Evolutionary conservation across 2,888 invertebrate species (phyloP), one percentile per base, ranked within the genome.

Genomic region (Limnephilus rhombicus): DNA sequence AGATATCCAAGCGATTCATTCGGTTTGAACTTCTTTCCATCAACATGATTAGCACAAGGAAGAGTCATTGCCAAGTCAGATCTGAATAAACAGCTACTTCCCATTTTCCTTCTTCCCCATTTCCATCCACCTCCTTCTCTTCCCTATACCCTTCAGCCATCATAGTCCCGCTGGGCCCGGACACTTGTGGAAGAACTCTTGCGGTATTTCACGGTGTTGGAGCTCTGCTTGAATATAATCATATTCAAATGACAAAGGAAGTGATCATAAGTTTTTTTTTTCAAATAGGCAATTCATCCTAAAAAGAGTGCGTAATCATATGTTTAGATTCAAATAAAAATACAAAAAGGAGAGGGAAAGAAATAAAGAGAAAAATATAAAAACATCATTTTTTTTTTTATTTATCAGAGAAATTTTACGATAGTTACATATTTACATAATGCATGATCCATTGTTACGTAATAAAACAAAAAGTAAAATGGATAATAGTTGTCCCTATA

Each of bases 381-480:
- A 93, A 93, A 92, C 93, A 93, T 93, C 92, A 92, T 89, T 93
- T 68, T 93, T 68, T 93, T 68, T 68, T 93, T 93, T 93, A 93
- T 93, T 93, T 92, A 93, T 93, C 92, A 93, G 93, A 93, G 92
- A 93, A 93, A 92, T 92, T 90, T 93, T 92, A 92, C 86, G 91
- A 91, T 93, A 93, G 93, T 92, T 93, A 93, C 93, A 93, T 93
- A 93, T 93, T 93, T 93, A 93, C 93, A 93, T 92, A 93, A 92
- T 93, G 91, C 91, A 92, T 93, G 89, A 93, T 93, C 92, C 93
- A 93, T 93, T 90, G 80, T 93, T 91, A 93, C 91, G 88, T 91
- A 91, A 92, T 90, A 92, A 93, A 92, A 93, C 85, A 93, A 92
- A 92, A 93, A 93, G 92, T 93, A 92, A 93, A 93, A 92, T 90